Percentiles rank a stretch among this genome's conserved stretches.
phyloP scores from a whole-genome alignment of 2,888 invertebrate genomes.

The Drosophila melanosoma region DNA sequence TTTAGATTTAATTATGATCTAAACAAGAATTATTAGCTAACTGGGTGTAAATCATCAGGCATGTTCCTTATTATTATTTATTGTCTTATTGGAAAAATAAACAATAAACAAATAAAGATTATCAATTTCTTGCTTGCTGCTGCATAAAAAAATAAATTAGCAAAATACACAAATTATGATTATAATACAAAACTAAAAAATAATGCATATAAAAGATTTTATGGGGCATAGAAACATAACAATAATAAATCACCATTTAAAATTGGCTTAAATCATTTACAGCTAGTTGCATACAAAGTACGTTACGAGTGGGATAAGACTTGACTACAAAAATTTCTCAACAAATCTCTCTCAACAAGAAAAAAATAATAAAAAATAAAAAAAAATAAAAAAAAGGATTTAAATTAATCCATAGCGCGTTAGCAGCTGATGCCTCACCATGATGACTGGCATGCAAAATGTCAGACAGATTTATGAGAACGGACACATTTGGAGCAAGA shows the following conservation, averaged over 20 bases:
- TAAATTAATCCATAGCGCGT: constrained; percentile 69
- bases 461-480: constrained; percentile 75
- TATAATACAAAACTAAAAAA: neutral
- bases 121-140: neutral
- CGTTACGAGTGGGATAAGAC: constrained; percentile 41
- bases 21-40: neutral
- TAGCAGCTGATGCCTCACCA: constrained; percentile 60
- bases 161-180: neutral
- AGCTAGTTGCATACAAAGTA: constrained; percentile 14
- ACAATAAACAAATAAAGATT: neutral
- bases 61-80: neutral
- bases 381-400: constrained; percentile 41
- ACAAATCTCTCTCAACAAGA: constrained; percentile 21
- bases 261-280: constrained; percentile 5
- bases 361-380: neutral
- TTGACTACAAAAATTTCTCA: constrained; percentile 30
- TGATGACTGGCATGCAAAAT: constrained; percentile 81
- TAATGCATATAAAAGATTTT: neutral
- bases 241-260: neutral
- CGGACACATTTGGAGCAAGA: constrained; percentile 80
- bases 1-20: constrained; percentile 18
- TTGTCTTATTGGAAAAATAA: neutral
- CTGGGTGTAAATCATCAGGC: neutral
- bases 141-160: neutral
- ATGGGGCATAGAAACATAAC: neutral